These are phyloP conservation scores for Eurypyga helias DNA, from an alignment of 2,113 vertebrate species.

Conservation along the genomic window DNA sequence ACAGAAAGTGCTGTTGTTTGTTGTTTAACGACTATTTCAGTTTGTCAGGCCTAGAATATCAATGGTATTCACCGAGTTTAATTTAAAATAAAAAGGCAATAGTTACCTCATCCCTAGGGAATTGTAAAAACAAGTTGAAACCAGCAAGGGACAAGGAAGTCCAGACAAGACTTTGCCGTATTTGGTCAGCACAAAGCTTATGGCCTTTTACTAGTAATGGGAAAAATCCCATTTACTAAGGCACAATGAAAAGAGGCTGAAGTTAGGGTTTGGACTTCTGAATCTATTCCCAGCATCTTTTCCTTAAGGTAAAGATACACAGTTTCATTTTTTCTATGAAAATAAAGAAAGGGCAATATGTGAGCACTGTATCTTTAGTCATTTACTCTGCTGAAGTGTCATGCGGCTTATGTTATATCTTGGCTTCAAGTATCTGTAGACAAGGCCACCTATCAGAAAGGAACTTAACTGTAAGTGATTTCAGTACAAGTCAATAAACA, in stretches of 20 bases:
- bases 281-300: not conserved
- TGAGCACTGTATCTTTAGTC: not conserved
- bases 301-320: not conserved
- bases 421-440: not conserved
- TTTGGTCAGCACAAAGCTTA: not conserved
- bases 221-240: not conserved
- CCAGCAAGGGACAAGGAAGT: not conserved
- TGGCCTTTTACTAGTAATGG: too few relatives aligned
- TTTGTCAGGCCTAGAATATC: not conserved
- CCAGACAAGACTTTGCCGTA: not conserved
- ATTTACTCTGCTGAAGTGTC: not conserved
- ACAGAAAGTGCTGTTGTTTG: too few relatives aligned
- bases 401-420: not conserved
- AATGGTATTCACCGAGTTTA: not conserved
- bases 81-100: not conserved
- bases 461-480: not conserved
- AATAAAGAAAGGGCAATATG: not conserved
- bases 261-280: not conserved
- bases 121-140: not conserved
- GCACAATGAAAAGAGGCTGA: not conserved
- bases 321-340: too few relatives aligned
- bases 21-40: too few relatives aligned
- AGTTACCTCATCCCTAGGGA: not conserved
- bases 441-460: not conserved
- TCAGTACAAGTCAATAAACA: not conserved